Percentiles rank a stretch among this genome's conserved stretches.
These are phyloP conservation scores for Apis dorsata DNA, from an alignment of 1,140 invertebrate species.

Conservation along the genomic window DNA sequence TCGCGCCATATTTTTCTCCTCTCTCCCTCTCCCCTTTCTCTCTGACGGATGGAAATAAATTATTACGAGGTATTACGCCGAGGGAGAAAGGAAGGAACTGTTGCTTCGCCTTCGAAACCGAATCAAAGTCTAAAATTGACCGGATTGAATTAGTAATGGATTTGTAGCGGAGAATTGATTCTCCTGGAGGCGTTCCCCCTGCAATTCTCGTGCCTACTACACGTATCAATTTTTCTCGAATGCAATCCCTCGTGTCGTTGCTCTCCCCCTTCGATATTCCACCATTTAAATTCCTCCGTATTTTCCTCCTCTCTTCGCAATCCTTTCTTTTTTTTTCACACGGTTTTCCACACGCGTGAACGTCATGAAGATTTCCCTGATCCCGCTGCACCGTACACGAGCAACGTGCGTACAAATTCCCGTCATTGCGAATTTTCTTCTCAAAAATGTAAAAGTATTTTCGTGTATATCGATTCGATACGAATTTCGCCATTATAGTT, in stretches of 20 bases:
- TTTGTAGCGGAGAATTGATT: slow-evolving; percentile 20
- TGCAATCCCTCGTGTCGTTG: no score
- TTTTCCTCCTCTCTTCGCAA: background rate
- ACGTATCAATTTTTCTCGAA: slow-evolving; percentile 10
- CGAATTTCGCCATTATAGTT: no score
- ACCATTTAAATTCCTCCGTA: background rate
- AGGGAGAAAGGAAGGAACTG: background rate
- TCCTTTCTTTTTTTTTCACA: background rate
- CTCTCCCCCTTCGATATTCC: background rate
- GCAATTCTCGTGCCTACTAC: background rate
- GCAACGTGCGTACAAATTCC: no score
- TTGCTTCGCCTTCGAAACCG: background rate
- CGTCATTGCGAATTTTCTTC: no score
- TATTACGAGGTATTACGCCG: background rate
- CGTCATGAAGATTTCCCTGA: no score
- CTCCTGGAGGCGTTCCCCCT: background rate
- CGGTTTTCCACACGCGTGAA: no score
- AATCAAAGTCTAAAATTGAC: slow-evolving; percentile 24
- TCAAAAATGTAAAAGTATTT: no score
- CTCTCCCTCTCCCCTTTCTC: background rate
- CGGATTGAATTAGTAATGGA: slow-evolving; percentile 15
- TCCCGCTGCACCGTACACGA: no score
- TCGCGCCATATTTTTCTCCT: background rate
- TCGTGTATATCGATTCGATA: no score
- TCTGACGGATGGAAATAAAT: slow-evolving; percentile 9